Evolutionary conservation across 1,140 invertebrate genomes (phyloP), one percentile per base, ranked within the genome.

Genomic region (Ganaspis sp.): DNA sequence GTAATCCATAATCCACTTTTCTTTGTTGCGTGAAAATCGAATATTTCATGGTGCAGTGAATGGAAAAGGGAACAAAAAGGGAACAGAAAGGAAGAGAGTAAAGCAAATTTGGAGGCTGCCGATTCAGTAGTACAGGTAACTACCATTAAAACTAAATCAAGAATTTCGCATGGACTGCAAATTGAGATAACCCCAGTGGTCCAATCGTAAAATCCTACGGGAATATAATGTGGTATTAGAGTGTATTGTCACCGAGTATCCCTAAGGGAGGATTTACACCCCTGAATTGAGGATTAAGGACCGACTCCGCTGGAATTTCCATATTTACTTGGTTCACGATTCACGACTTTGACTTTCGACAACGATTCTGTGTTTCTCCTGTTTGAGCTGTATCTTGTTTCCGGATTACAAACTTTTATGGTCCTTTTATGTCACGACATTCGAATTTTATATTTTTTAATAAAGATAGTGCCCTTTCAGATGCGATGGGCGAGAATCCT

Each of bases 161-260:
- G 45, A 45, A 15, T 15, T 42, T 53, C 37, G 45, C 42, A 72
- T 81, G 21, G 76, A 49, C 83, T 83, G 81, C 81, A 83, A 84
- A 84, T 83, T 83, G 79, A 82, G 83, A 84, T 84, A 84, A 81
- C 78, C 53, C 73, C 34, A 15, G 69, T 69, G 73, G 42, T 40
- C 34, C 42, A 42, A 21, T 21, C 21, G 9, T 49, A 58, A 78
- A 73, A 42, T 12, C 58, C 26, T 42, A 38, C 15, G 64, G 73
- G 77, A 75, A 64, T 81, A 83, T 83, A 81, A 81, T 77, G 58
- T 58, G 69, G 75, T 76, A 81, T 84, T 79, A 83, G 72, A 73
- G 76, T 82, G 74, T 75, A 79, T 82, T 82, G 79, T 81, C 42
- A 73, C 15, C 58, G 58, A 64, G 26, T 64, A 64, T 64, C 23